Evolutionary conservation across 1,140 invertebrate genomes (phyloP).

Genomic region (Stegodyphus mimosarum): DNA sequence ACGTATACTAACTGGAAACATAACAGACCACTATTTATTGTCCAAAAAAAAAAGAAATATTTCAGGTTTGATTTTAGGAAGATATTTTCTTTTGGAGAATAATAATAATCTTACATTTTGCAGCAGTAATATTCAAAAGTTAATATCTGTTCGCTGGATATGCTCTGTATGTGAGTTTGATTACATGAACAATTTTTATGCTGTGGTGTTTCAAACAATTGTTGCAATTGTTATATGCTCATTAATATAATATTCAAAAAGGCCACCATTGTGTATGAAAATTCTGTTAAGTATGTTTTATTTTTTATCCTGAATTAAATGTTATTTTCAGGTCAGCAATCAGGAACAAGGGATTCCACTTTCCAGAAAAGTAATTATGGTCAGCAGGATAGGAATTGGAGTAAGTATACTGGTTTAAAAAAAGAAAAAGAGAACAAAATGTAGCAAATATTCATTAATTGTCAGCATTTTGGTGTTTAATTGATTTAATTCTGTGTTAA

Average conservation of each 20-base stretch:
- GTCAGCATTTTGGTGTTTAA: neutral
- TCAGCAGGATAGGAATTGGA: constrained; percentile 51
- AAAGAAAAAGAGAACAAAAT: neutral
- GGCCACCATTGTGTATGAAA: too few relatives aligned
- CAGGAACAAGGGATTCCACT: constrained; percentile 36
- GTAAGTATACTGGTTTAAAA: constrained; percentile 12
- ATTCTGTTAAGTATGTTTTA: neutral
- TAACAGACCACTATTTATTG: too few relatives aligned
- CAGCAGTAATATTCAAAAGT: neutral
- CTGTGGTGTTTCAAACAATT: neutral
- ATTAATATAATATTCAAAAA: neutral
- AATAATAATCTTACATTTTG: too few relatives aligned
- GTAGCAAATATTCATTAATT: too few relatives aligned
- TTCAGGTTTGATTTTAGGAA: too few relatives aligned
- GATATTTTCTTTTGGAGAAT: too few relatives aligned
- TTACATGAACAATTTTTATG: neutral
- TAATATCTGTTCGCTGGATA: neutral
- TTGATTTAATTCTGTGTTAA: neutral
- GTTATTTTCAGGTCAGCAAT: constrained; percentile 39
- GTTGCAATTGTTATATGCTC: neutral
- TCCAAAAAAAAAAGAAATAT: too few relatives aligned
- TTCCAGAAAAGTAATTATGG: constrained; percentile 50
- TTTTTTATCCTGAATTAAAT: neutral
- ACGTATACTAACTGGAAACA: too few relatives aligned
- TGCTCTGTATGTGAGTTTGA: neutral